A percentile compares a stretch with the other conserved stretches of the same genome.
These are phyloP conservation scores for Burhinus bistriatus DNA, from an alignment of 2,113 vertebrate genomes.

Conservation along the genomic window DNA sequence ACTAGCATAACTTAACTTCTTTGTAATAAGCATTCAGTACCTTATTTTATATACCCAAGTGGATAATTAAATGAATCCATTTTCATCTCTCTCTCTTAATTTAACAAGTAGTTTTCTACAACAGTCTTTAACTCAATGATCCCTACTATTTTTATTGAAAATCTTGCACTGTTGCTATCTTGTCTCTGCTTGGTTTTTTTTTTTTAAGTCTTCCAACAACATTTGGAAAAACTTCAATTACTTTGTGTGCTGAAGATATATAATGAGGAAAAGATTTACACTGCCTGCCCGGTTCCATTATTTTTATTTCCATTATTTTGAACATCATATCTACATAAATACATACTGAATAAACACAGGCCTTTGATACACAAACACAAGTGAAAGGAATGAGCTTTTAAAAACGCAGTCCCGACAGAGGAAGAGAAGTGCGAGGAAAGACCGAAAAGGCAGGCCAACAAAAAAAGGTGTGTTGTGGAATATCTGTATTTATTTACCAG, in stretches of 20 bases:
- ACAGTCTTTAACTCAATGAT: background rate
- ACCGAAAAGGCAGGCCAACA: background rate
- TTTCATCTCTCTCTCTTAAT: background rate
- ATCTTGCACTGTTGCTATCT: background rate
- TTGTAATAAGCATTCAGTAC: background rate
- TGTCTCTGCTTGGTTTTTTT: background rate
- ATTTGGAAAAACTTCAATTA: background rate
- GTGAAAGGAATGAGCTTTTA: background rate
- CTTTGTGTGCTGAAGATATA: background rate
- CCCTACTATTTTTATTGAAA: background rate
- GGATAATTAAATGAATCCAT: conserved; percentile 17
- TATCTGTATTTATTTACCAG: background rate
- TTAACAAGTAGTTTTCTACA: background rate
- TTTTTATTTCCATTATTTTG: no score
- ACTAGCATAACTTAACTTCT: background rate
- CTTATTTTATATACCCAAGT: conserved; percentile 12
- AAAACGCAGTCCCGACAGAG: background rate
- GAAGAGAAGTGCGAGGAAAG: background rate
- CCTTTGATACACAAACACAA: background rate
- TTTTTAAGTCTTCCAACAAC: background rate
- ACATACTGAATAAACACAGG: background rate
- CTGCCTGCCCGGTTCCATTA: background rate
- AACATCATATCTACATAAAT: background rate
- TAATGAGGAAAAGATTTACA: conserved; percentile 2
- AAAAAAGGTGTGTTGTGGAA: background rate